phyloP scores from a whole-genome alignment of 2,888 invertebrate species.

The Harpalus rufipes region DNA sequence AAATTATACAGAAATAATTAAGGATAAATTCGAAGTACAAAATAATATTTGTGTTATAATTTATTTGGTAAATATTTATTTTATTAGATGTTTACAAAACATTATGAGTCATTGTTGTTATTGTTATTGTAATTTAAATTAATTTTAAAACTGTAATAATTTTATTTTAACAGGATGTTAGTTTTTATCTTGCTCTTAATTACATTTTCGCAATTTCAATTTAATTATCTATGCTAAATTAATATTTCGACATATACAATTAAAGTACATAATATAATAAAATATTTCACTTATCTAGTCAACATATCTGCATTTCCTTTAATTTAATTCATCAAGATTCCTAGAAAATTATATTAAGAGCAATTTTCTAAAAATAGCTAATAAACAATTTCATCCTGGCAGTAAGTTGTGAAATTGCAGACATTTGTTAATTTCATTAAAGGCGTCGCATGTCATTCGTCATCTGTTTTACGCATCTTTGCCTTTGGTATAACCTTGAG shows the following conservation, averaged over 20 bases:
- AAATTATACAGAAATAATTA: background rate
- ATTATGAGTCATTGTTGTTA: no score
- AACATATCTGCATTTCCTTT: background rate
- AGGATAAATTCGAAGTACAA: background rate
- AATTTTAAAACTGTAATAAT: background rate
- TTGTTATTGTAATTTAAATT: no score
- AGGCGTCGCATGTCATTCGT: constrained; percentile 10
- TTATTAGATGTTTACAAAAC: background rate
- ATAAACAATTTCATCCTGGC: constrained; percentile 22
- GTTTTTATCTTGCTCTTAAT: background rate
- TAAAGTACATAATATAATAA: background rate
- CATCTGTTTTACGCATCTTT: constrained; percentile 29
- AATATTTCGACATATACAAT: background rate
- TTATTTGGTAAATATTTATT: background rate
- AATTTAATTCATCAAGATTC: background rate
- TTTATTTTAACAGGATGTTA: background rate
- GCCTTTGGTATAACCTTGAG: constrained; percentile 8
- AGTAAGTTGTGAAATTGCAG: constrained; percentile 18
- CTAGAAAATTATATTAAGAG: constrained; percentile 6
- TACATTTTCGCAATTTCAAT: background rate
- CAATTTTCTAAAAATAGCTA: constrained; percentile 31
- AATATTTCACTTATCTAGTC: background rate
- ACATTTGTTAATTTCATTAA: constrained; percentile 31
- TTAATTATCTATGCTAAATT: background rate
- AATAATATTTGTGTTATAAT: background rate